Base-by-base conservation (phyloP, 2,888 invertebrate species). In the Melanargia galathea region DNA sequence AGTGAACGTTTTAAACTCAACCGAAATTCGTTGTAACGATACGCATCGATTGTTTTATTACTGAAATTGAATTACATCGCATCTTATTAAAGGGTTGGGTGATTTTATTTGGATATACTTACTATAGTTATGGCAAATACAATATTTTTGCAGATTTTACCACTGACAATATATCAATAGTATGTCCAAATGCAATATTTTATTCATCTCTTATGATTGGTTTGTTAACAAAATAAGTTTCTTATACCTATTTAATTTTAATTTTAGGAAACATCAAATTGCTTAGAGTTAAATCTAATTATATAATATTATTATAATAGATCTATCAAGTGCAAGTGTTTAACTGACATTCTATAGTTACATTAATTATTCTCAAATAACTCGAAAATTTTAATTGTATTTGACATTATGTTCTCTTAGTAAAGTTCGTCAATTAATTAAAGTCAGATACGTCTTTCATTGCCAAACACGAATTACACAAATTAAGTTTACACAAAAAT, bases 401-500 rank as follows among this genome's bases (percentile, higher is more conserved):
- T 54, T 38, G n/a, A 54, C 52, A 38, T 35, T 26, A 55, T 26
- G 24, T 54, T 51, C 51, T 26, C 38, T 33, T 51, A n/a, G 58
- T 48, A 30, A 60, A 60, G 43, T 60, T 43, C 30, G 16, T 46
- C 33, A 62, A 63, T 67, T 67, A 65, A 58, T 60, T 62, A 58
- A 63, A 65, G 49, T 63, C 52, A 66, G 65, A 67, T 68, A 65
- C 59, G 54, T 65, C 49, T 62, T 60, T 62, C 66, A 68, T 65
- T 61, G 60, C 68, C 52, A 65, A 62, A 70, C 65, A 65, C 61
- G 70, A 73, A 73, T 75, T 72, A 74, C 68, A 76, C 75, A 87
- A 87, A 89, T 90, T 84, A 86, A 86, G 86, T 90, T 90, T 90
- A 86, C 84, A 74, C 78, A 86, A 87, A 89, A 90, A 91, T 90